Evolutionary conservation across 1,140 invertebrate genomes (phyloP), one percentile per base, ranked within the genome.

Genomic region (Drosophila auraria): DNA sequence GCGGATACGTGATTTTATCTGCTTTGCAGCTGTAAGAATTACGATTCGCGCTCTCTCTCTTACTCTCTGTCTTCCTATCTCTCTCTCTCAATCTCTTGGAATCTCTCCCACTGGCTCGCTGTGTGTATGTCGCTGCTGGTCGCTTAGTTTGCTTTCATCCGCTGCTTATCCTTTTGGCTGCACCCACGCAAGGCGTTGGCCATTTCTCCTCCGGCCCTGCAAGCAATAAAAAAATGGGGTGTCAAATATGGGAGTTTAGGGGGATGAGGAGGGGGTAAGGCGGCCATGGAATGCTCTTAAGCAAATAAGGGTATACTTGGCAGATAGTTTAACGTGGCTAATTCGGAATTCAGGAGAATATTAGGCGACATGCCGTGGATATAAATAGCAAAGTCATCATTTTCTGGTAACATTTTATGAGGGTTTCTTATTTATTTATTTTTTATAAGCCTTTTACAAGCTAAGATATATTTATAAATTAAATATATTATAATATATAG

Each of bases 181-280:
- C 83, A 87, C 76, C 83, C 83, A 87, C 83, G 83, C 83, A 72
- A 79, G 61, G 68, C 80, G 64, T 64, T 89, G 72, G 71, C 81
- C 84, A 89, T 87, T 87, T 87, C 77, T 57, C 72, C 71, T 75
- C 68, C 53, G 66, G 72, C 63, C 80, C 83, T 87, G 77, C 71
- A 77, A 77, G 72, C 44, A 77, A 66, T 59, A 61, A 62, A 77
- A 63, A 50, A 59, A 53, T 38, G 38, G 54, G 38, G 14, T 51
- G 38, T 73, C 54, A 57, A 57, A 40, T 57, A 40, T 57, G 20
- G 20, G 4, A 15, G 30, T 8, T 14, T n/a, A 17, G 11, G 5
- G 27, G 11, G 50, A 2, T 1, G 49, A 1, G 23, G 11, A 11
- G 50, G 9, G 36, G 30, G 9, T 17, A 33, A 58, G 33, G 6